Evolutionary conservation across 2,888 invertebrate genomes (phyloP).

Genomic region (Conistra vaccinii): DNA sequence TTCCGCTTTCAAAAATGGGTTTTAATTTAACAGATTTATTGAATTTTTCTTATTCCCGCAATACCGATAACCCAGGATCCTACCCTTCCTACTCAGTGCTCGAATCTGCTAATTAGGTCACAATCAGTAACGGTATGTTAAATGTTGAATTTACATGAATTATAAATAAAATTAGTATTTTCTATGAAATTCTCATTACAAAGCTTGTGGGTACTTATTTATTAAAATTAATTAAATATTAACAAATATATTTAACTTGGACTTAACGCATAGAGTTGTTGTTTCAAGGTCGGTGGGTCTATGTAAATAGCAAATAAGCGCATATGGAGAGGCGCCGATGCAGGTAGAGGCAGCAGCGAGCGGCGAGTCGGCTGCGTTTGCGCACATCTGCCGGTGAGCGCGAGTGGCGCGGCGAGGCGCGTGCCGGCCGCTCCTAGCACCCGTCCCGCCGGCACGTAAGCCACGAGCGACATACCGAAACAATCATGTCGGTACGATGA

Average conservation of each 20-base stretch:
- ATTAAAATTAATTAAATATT: conserved; percentile 21
- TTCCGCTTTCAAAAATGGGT: conserved; percentile 81
- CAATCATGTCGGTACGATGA: conserved; percentile 6
- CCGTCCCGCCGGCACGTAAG: conserved; percentile 69
- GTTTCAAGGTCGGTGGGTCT: conserved; percentile 65
- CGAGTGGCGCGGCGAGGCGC: conserved; percentile 71
- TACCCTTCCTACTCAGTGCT: conserved; percentile 5
- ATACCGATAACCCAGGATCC: conserved; percentile 2
- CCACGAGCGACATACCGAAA: conserved; percentile 67
- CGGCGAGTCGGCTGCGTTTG: conserved; percentile 74
- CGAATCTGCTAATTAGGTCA: conserved; percentile 50
- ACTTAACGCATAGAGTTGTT: conserved; percentile 52
- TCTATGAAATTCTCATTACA: not conserved
- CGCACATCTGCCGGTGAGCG: conserved; percentile 85
- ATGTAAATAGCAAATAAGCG: conserved; percentile 67
- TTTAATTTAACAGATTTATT: conserved; percentile 50
- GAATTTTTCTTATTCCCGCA: conserved; percentile 26
- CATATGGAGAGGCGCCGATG: conserved; percentile 65
- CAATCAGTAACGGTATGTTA: not conserved
- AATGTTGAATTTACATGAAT: conserved; percentile 4
- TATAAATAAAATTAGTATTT: not conserved
- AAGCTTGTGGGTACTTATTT: not conserved
- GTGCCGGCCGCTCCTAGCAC: conserved; percentile 68
- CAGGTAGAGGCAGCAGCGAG: conserved; percentile 66
- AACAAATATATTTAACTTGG: conserved; percentile 23